Conservation (phyloP, 2,797 vertebrate species). For the Cynopterus sphinx region DNA sequence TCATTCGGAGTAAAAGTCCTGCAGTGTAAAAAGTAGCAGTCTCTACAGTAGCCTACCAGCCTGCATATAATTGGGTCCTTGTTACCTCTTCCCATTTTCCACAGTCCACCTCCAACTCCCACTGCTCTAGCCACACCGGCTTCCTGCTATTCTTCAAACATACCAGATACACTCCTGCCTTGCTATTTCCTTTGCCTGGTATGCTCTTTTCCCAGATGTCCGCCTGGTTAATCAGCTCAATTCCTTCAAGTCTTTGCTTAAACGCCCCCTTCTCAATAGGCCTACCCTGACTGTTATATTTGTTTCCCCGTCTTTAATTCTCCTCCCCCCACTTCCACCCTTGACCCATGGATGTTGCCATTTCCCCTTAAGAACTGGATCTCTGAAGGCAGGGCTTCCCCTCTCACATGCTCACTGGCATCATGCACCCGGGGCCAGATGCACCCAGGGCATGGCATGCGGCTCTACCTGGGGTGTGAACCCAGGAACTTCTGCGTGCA, state of each 20-base stretch:
- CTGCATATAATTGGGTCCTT: not conserved
- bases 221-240: not conserved
- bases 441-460: no score
- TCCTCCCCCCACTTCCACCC: no score
- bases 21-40: not conserved
- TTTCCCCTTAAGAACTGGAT: no score
- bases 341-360: no score
- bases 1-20: not conserved
- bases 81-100: not conserved
- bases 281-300: not conserved
- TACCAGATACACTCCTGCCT: not conserved
- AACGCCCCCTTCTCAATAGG: constrained; percentile 11
- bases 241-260: constrained; percentile 27
- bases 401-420: no score
- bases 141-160: not conserved
- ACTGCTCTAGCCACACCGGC: not conserved
- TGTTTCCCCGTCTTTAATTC: not conserved
- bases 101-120: not conserved
- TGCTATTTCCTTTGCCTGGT: not conserved
- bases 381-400: no score
- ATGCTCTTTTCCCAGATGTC: not conserved
- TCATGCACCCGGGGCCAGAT: no score
- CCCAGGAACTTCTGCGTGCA: no score
- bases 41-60: not conserved
- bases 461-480: no score